Conservation (phyloP, 2,113 vertebrate genomes). For the Petaurus breviceps region DNA sequence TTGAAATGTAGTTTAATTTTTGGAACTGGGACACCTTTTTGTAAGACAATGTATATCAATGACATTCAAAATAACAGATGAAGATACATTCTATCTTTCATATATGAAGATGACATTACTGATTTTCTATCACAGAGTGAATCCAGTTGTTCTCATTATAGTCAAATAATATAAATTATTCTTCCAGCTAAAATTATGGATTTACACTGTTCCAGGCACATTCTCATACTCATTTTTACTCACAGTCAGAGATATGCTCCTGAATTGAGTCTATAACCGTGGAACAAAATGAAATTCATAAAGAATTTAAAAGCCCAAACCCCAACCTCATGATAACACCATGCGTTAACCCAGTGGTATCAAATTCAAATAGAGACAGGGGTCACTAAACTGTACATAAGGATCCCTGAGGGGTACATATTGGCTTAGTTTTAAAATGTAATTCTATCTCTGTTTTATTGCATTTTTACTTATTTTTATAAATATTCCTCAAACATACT, state of each 20-base stretch:
- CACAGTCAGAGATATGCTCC: not conserved
- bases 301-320: not conserved
- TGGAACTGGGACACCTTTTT: constrained; percentile 53
- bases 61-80: constrained; percentile 37
- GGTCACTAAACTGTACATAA: not conserved
- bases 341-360: not conserved
- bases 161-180: constrained; percentile 34
- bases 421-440: not conserved
- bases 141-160: constrained; percentile 62
- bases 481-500: not conserved
- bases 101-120: constrained; percentile 38
- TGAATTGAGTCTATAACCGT: not conserved
- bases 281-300: not conserved
- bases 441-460: not conserved
- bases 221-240: constrained; percentile 36
- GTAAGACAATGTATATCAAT: constrained; percentile 34
- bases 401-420: not conserved
- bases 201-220: constrained; percentile 27
- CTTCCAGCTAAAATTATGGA: constrained; percentile 36
- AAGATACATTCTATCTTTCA: constrained; percentile 47
- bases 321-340: not conserved
- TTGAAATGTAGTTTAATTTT: not conserved
- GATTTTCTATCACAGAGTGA: constrained; percentile 65
- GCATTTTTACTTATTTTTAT: not conserved
- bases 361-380: not conserved